Conservation (phyloP, 2,888 invertebrate species). For the Tinea semifulvella region DNA sequence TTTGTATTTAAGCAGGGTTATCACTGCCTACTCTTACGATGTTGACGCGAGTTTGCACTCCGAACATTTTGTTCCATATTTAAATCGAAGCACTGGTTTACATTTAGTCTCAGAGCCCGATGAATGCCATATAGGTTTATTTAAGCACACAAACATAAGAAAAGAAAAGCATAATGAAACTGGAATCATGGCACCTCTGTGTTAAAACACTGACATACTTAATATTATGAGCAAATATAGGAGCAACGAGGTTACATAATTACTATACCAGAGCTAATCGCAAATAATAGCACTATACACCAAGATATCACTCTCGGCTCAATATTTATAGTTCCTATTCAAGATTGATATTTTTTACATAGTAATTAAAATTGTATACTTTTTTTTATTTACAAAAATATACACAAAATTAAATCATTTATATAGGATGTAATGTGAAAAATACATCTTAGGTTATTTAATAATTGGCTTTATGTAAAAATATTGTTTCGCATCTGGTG, state of each 20-base stretch:
- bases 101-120: too few relatives aligned
- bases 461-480: not conserved
- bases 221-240: conserved; percentile 6
- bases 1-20: too few relatives aligned
- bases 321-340: too few relatives aligned
- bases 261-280: too few relatives aligned
- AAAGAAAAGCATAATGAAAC: conserved; percentile 25
- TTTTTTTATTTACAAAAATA: conserved; percentile 13
- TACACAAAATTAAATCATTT: conserved; percentile 8
- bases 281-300: too few relatives aligned
- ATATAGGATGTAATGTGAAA: not conserved
- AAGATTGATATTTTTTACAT: conserved; percentile 9
- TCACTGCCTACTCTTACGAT: too few relatives aligned
- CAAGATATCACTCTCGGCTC: too few relatives aligned
- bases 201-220: conserved; percentile 24
- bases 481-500: too few relatives aligned
- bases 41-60: too few relatives aligned
- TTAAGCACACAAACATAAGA: not conserved
- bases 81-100: too few relatives aligned
- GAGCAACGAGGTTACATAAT: conserved; percentile 8
- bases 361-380: conserved; percentile 12
- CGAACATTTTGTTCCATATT: too few relatives aligned
- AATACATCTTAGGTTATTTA: too few relatives aligned
- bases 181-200: conserved; percentile 63
- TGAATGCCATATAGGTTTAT: not conserved